phyloP scores from a whole-genome alignment of 2,797 vertebrate species.

The Amblyopsis hoosieri region DNA sequence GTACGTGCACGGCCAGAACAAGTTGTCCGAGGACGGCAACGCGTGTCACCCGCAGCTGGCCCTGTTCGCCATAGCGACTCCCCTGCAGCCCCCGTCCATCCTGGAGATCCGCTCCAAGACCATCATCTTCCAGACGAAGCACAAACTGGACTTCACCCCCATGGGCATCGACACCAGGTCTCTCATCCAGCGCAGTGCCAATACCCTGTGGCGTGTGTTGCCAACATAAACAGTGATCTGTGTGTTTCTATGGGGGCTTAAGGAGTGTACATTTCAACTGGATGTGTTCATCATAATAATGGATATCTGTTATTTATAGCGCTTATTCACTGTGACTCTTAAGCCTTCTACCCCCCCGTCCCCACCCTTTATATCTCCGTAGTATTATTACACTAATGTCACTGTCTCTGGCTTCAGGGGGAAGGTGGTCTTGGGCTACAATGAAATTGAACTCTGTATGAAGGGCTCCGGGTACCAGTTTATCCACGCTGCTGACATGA shows the following conservation, averaged over 20 bases:
- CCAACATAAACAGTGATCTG: no score
- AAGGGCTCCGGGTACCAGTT: conserved; percentile 84
- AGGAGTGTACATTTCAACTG: no score
- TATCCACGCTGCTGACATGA: conserved; percentile 84
- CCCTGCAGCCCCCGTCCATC: conserved; percentile 79
- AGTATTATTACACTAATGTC: no score
- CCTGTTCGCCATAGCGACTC: conserved; percentile 80
- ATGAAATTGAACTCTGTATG: conserved; percentile 77
- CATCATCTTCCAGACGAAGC: conserved; percentile 84
- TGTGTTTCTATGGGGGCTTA: no score
- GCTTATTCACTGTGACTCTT: no score
- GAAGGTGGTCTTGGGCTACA: conserved; percentile 78
- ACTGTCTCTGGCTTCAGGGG: conserved; percentile 58
- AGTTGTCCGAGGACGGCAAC: conserved; percentile 47
- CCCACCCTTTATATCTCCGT: no score
- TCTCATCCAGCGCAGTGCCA: background rate
- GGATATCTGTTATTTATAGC: no score
- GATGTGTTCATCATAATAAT: no score
- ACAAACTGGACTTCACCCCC: conserved; percentile 88
- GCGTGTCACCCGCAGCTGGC: conserved; percentile 68
- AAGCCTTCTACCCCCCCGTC: no score
- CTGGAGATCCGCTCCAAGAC: conserved; percentile 81
- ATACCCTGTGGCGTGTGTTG: no score
- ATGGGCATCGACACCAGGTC: conserved; percentile 79
- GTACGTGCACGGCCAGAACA: conserved; percentile 76